These are phyloP conservation scores for Polypterus senegalus DNA, from an alignment of 2,113 vertebrate genomes.

Conservation along the genomic window DNA sequence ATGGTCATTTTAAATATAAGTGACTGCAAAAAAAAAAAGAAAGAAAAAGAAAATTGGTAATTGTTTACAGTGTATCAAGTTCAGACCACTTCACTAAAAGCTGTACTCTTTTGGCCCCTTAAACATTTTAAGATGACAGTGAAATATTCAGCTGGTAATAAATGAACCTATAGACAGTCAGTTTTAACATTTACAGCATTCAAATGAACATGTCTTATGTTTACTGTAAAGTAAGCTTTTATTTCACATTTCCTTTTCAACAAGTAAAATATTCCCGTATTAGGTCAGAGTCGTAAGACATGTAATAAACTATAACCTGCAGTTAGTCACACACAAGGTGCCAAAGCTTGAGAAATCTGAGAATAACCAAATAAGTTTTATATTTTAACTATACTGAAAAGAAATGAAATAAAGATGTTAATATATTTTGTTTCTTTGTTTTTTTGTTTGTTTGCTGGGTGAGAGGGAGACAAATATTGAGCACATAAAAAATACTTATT, in stretches of 20 bases:
- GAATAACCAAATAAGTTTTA: too few relatives aligned
- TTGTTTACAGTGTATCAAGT: constrained; percentile 12
- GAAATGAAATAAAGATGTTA: too few relatives aligned
- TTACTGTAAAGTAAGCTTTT: constrained; percentile 25
- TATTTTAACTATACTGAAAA: too few relatives aligned
- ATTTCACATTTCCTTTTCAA: constrained; percentile 24
- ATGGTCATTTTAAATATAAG: background rate
- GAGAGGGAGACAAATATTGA: too few relatives aligned
- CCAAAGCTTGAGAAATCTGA: too few relatives aligned
- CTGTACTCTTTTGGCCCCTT: constrained; percentile 9
- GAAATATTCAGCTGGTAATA: constrained; percentile 38
- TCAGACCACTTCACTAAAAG: background rate
- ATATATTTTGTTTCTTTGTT: too few relatives aligned
- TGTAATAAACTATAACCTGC: too few relatives aligned
- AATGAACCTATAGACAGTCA: constrained; percentile 31
- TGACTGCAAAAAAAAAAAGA: too few relatives aligned
- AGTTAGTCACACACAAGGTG: too few relatives aligned
- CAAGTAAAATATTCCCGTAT: background rate
- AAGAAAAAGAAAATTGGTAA: background rate
- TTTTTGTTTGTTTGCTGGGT: too few relatives aligned
- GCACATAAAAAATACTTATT: too few relatives aligned
- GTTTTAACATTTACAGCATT: constrained; percentile 29
- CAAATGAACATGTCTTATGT: constrained; percentile 27
- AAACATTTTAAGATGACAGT: constrained; percentile 30
- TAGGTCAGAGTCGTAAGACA: background rate